A percentile compares a stretch with the other conserved stretches of the same genome.
Evolutionary conservation across 2,888 invertebrate species (phyloP).

Genomic region (Congeria kusceri): DNA sequence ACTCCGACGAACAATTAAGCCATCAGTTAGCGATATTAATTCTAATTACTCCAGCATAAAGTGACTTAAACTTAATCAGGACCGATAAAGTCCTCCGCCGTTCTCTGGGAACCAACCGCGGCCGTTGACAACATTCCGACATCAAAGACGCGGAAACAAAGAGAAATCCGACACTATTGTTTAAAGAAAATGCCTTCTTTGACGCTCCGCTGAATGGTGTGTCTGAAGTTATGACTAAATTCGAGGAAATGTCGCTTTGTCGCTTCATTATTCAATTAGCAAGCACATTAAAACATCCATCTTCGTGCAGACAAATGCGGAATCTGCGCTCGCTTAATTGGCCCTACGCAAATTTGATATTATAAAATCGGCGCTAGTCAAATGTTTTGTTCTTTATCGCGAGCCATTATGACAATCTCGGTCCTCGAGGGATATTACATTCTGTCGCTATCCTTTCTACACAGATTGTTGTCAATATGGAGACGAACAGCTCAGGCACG

Average conservation of each 20-base stretch:
- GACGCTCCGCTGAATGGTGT: conserved; percentile 41
- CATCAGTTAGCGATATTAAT: conserved; percentile 26
- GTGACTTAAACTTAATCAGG: conserved; percentile 32
- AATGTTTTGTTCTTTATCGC: conserved; percentile 63
- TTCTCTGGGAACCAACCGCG: conserved; percentile 22
- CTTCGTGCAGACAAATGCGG: conserved; percentile 37
- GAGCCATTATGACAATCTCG: conserved; percentile 58
- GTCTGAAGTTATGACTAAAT: conserved; percentile 56
- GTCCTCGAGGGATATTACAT: conserved; percentile 42
- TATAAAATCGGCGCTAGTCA: conserved; percentile 65
- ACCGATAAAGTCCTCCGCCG: conserved; percentile 19
- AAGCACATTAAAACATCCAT: conserved; percentile 55
- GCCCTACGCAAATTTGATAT: conserved; percentile 65
- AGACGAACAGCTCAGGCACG: conserved; percentile 25
- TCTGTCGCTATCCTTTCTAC: conserved; percentile 38
- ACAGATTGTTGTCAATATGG: conserved; percentile 33
- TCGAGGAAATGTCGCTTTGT: conserved; percentile 62
- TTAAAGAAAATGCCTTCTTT: conserved; percentile 20
- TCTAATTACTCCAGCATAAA: conserved; percentile 24
- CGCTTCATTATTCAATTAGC: conserved; percentile 67
- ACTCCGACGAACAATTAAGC: not conserved
- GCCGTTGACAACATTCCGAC: conserved; percentile 42
- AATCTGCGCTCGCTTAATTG: conserved; percentile 61
- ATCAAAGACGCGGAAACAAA: conserved; percentile 47
- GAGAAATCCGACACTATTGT: conserved; percentile 43